Percentiles rank a stretch among this genome's conserved stretches.
phyloP scores from a whole-genome alignment of 1,140 invertebrate species.

The Drosophila mojavensis region DNA sequence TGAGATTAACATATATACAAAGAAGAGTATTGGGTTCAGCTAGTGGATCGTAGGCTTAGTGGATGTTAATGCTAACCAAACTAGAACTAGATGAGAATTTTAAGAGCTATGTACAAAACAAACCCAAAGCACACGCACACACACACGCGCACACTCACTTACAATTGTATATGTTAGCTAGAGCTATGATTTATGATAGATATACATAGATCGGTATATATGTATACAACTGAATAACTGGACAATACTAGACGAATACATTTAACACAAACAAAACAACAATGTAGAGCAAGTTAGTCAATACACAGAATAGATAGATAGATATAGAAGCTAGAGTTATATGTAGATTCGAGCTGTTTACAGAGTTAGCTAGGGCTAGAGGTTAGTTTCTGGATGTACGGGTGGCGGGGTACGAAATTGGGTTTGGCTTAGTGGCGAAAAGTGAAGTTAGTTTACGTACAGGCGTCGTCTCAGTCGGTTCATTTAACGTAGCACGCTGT shows the following conservation, averaged over 20 bases:
- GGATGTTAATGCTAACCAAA: slow-evolving; percentile 40
- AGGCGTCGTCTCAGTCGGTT: slow-evolving; percentile 84
- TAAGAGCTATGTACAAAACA: slow-evolving; percentile 40
- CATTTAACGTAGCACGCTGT: slow-evolving; percentile 82
- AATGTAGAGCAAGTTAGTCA: slow-evolving; percentile 25
- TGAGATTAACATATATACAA: slow-evolving; percentile 28
- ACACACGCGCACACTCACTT: slow-evolving; percentile 38
- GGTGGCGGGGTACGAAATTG: neutral
- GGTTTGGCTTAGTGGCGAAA: slow-evolving; percentile 46
- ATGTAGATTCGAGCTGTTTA: neutral
- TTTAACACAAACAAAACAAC: slow-evolving; percentile 25
- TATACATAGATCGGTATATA: slow-evolving; percentile 32
- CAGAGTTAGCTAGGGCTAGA: slow-evolving; percentile 10
- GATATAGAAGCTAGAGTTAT: slow-evolving; percentile 27
- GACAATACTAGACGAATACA: slow-evolving; percentile 67
- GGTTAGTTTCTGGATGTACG: slow-evolving; percentile 24
- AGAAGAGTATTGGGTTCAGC: slow-evolving; percentile 18
- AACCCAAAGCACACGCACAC: slow-evolving; percentile 32
- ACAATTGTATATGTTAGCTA: slow-evolving; percentile 30
- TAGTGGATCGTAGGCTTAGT: slow-evolving; percentile 26
- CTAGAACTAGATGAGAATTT: slow-evolving; percentile 42
- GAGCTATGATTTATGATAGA: slow-evolving; percentile 24
- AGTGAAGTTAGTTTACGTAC: slow-evolving; percentile 84
- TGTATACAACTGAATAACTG: slow-evolving; percentile 24
- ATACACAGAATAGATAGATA: slow-evolving; percentile 15